Evolutionary conservation across 2,888 invertebrate genomes (phyloP), one percentile per base, ranked within the genome.

Genomic region (Cephus runcator): DNA sequence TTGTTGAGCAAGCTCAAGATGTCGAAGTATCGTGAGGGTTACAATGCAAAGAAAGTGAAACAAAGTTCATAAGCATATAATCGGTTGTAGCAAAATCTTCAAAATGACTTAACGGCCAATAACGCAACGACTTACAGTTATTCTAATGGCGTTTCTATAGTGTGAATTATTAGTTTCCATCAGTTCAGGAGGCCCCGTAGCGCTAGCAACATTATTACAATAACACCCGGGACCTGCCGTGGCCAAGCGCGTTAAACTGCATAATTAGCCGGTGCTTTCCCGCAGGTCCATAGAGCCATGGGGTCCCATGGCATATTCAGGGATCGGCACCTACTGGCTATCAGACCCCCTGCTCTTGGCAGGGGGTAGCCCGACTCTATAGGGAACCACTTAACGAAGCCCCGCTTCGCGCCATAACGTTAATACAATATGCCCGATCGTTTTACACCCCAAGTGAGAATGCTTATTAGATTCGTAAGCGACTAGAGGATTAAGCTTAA

Each of bases 321-420:
- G 71, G 77, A 79, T 79, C 77, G 76, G 78, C 78, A 35, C 56
- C 56, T 71, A 71, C 31, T 33, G 71, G 71, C 71, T 12, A 82
- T 83, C 85, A 83, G 83, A 56, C 56, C 56, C 56, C 82, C 84
- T 82, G 83, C 79, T 85, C 86, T 82, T 90, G 88, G 89, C 89
- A 88, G 89, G 89, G 89, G 88, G 86, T 85, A 83, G 79, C 86
- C 85, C 86, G 85, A 81, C 88, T 81, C 88, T 84, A 88, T 88
- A 88, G 91, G 90, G 89, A 85, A 88, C 88, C 90, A 89, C 90
- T 90, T 90, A 90, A 90, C 88, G 88, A 86, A 85, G 69, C 76
- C 76, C 69, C 71, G 75, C 81, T 79, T 76, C 74, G 76, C 78
- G 76, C 77, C 73, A 69, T 79, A 79, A 81, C 79, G 82, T 83